Evolutionary conservation across 2,797 vertebrate genomes (phyloP).

Genomic region (Pogonophryne albipinna): DNA sequence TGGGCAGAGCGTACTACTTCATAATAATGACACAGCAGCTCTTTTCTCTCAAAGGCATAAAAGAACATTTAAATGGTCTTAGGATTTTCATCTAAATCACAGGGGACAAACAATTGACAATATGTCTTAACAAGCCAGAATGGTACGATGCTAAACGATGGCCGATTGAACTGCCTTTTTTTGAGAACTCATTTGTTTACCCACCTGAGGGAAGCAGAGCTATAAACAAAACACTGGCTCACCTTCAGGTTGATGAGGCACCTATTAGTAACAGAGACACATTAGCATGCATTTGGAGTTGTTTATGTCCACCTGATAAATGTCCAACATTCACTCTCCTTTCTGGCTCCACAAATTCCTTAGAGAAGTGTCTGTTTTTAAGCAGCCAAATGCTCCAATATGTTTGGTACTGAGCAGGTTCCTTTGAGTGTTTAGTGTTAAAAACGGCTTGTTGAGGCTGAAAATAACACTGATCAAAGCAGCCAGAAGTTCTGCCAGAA

Average conservation of each 20-base stretch:
- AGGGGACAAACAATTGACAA: background rate
- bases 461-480: too few species aligned
- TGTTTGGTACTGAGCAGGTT: background rate
- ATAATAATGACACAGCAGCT: background rate
- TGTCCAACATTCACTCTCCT: background rate
- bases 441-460: background rate
- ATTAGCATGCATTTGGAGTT: background rate
- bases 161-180: background rate
- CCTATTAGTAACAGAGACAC: background rate
- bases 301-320: background rate
- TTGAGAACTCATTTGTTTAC: background rate
- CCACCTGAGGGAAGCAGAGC: background rate
- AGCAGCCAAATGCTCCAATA: background rate
- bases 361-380: background rate
- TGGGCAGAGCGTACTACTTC: conserved; percentile 1
- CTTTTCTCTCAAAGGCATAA: background rate
- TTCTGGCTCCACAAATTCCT: background rate
- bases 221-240: background rate
- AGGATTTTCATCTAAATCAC: background rate
- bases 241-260: background rate
- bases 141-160: background rate
- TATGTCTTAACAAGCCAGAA: too few species aligned
- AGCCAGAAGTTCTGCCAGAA: background rate
- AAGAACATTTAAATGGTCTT: conserved; percentile 2
- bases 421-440: background rate